Conservation (phyloP, 2,797 vertebrate species). For the Hapalemur alaotrensis region DNA sequence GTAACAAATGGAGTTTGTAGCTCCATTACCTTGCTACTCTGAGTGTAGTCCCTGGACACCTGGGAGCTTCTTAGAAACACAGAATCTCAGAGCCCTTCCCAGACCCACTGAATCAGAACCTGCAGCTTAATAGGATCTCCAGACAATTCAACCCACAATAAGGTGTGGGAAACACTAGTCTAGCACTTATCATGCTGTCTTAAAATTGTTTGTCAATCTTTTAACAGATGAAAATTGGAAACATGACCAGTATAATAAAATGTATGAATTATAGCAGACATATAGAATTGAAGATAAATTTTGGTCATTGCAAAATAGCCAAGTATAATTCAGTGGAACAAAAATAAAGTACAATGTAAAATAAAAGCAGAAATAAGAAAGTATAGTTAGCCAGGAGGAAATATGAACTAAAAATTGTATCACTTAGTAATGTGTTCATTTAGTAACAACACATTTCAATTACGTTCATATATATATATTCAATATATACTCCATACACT, state of each 20-base stretch:
- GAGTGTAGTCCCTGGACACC: neutral
- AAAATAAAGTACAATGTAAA: conserved; percentile 13
- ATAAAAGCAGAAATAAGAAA: conserved; percentile 29
- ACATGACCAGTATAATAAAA: neutral
- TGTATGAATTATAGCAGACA: neutral
- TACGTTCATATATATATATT: neutral
- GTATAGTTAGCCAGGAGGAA: neutral
- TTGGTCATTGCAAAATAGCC: neutral
- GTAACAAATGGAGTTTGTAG: neutral
- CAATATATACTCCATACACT: neutral
- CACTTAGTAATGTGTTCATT: neutral
- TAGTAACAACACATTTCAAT: neutral
- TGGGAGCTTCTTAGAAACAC: conserved; percentile 3
- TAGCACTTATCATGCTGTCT: neutral
- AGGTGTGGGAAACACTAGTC: neutral
- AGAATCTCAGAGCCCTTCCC: neutral
- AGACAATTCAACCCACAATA: neutral
- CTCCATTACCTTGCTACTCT: neutral
- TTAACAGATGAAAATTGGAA: conserved; percentile 6
- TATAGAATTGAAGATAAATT: conserved; percentile 9
- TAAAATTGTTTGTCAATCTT: neutral
- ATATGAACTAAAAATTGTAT: neutral
- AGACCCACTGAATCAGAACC: neutral
- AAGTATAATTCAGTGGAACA: neutral
- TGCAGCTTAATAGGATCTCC: neutral